A percentile compares a stretch with the other conserved stretches of the same genome.
These are phyloP conservation scores for Nephrotoma guestfalica DNA, from an alignment of 2,888 invertebrate genomes.

Conservation along the genomic window DNA sequence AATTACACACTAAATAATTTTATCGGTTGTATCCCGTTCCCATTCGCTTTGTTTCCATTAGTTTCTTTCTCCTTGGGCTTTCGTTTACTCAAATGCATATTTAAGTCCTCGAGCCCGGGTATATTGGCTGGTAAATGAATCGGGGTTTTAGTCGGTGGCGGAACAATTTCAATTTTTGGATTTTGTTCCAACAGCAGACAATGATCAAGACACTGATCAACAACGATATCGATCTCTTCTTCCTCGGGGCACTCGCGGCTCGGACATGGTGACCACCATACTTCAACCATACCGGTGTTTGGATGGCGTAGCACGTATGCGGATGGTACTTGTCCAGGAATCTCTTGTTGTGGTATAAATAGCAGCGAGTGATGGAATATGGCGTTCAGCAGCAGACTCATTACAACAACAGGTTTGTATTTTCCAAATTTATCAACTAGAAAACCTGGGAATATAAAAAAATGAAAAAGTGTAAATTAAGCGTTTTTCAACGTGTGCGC, in stretches of 20 bases:
- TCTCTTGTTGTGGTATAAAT: conserved; percentile 65
- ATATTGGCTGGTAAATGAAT: conserved; percentile 29
- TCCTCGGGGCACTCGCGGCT: conserved; percentile 65
- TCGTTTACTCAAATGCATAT: conserved; percentile 39
- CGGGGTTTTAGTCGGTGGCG: conserved; percentile 20
- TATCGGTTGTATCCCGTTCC: background rate
- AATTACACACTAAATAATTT: background rate
- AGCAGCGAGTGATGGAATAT: conserved; percentile 66
- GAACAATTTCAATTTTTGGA: conserved; percentile 23
- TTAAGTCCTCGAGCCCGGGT: conserved; percentile 39
- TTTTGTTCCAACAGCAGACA: conserved; percentile 41
- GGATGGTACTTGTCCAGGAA: conserved; percentile 56
- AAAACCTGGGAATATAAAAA: conserved; percentile 40
- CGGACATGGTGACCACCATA: conserved; percentile 74
- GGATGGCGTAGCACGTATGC: conserved; percentile 65
- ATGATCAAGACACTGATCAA: conserved; percentile 58
- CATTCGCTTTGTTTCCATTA: background rate
- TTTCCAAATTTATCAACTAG: conserved; percentile 76
- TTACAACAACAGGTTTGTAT: conserved; percentile 69
- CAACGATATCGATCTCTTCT: conserved; percentile 54
- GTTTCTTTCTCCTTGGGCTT: conserved; percentile 33
- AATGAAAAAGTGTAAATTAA: background rate
- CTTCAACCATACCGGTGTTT: conserved; percentile 53
- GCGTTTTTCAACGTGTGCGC: background rate
- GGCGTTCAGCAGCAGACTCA: conserved; percentile 61